Conservation (phyloP, 2,113 vertebrate genomes). For the Aptenodytes patagonicus region DNA sequence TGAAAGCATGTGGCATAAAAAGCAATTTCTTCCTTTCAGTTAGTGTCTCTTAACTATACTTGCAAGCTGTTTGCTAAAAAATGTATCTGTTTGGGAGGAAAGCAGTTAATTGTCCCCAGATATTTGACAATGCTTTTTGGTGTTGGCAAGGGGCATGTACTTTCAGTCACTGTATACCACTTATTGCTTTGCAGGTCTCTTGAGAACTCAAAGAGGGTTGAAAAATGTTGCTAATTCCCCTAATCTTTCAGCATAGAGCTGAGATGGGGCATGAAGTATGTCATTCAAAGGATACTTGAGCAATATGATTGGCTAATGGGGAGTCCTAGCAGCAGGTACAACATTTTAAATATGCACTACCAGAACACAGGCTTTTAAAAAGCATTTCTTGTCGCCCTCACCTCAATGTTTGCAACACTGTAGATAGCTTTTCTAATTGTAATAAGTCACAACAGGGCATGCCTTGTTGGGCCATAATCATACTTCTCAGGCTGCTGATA, state of each 20-base stretch:
- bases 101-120: constrained; percentile 28
- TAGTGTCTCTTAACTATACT: not conserved
- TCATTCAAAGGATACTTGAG: constrained; percentile 63
- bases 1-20: not conserved
- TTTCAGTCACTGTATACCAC: constrained; percentile 14
- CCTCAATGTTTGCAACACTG: not conserved
- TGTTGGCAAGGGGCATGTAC: constrained; percentile 14
- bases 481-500: constrained; percentile 62
- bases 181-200: constrained; percentile 38
- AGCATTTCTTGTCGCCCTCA: not conserved
- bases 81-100: not conserved
- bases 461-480: constrained; percentile 70
- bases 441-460: constrained; percentile 70
- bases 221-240: constrained; percentile 52
- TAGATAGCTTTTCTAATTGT: constrained; percentile 62
- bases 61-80: not conserved
- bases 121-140: not conserved
- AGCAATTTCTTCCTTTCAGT: not conserved
- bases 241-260: constrained; percentile 12
- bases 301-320: constrained; percentile 57
- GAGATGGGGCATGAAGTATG: constrained; percentile 56
- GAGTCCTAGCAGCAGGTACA: constrained; percentile 64
- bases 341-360: constrained; percentile 39
- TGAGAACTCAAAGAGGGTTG: constrained; percentile 40
- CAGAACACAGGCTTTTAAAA: constrained; percentile 57